These are phyloP conservation scores for Oncorhynchus kisutch DNA, from an alignment of 2,113 vertebrate genomes.

Conservation along the genomic window DNA sequence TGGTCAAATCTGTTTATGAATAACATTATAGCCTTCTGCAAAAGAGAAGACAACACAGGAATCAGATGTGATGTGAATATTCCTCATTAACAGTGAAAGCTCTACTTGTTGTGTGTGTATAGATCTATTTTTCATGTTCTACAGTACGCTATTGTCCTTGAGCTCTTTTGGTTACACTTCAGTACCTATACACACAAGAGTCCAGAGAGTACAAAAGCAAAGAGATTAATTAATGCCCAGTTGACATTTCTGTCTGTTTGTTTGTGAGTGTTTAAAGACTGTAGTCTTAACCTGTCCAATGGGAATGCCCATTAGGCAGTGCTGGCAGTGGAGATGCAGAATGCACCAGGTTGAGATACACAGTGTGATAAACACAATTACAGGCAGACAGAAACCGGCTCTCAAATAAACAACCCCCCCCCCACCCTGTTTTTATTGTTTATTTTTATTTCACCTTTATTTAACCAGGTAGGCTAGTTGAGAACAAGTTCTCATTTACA, in stretches of 20 bases:
- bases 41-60: neutral
- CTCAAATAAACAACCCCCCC: neutral
- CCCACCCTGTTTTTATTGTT: too few species aligned
- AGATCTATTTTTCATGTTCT: slow-evolving; percentile 14
- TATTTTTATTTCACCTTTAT: too few species aligned
- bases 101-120: slow-evolving; percentile 6
- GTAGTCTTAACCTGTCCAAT: slow-evolving; percentile 35
- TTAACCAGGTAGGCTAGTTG: too few species aligned
- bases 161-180: slow-evolving; percentile 21
- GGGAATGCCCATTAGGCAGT: slow-evolving; percentile 28
- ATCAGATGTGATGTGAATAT: neutral
- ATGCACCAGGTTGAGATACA: neutral
- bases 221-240: slow-evolving; percentile 42
- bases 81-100: slow-evolving; percentile 2
- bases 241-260: slow-evolving; percentile 40
- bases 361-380: slow-evolving; percentile 3
- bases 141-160: slow-evolving; percentile 20
- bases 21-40: neutral
- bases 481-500: too few species aligned
- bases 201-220: slow-evolving; percentile 5
- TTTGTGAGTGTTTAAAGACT: slow-evolving; percentile 21
- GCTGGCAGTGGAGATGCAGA: neutral
- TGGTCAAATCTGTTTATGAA: neutral
- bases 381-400: neutral
- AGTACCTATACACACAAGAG: neutral